Evolutionary conservation across 2,113 vertebrate species (phyloP).

Genomic region (Ariopsis seemanni): DNA sequence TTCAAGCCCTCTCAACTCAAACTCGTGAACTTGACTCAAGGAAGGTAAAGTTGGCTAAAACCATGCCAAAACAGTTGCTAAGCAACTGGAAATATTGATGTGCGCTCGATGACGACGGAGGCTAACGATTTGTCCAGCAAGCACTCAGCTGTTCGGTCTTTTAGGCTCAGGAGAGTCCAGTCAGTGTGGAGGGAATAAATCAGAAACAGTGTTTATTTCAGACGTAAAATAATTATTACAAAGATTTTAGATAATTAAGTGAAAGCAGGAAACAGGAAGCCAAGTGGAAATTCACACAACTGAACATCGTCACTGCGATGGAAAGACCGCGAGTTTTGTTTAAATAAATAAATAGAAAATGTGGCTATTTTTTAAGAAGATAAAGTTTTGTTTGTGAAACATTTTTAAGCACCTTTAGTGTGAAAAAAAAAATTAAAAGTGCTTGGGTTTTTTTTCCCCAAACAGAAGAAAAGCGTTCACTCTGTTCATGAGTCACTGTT

Average conservation of each 20-base stretch:
- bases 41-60: background rate
- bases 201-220: no score
- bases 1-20: background rate
- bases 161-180: background rate
- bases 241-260: background rate
- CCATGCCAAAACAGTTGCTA: background rate
- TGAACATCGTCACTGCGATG: background rate
- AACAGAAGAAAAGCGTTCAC: slow-evolving; percentile 1
- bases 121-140: background rate
- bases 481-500: slow-evolving; percentile 35
- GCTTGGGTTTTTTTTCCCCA: background rate
- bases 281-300: background rate
- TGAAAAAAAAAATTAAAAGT: background rate
- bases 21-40: background rate
- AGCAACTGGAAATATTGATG: background rate
- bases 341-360: no score
- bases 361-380: background rate
- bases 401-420: background rate
- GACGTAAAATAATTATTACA: background rate
- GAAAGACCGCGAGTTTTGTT: background rate
- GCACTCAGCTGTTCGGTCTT: background rate
- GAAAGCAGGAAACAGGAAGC: no score
- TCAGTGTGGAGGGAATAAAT: background rate
- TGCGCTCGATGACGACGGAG: background rate
- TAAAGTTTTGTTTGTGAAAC: background rate